Evolutionary conservation across 1,140 invertebrate genomes (phyloP), one percentile per base, ranked within the genome.

Genomic region (Polyergus mexicanus): DNA sequence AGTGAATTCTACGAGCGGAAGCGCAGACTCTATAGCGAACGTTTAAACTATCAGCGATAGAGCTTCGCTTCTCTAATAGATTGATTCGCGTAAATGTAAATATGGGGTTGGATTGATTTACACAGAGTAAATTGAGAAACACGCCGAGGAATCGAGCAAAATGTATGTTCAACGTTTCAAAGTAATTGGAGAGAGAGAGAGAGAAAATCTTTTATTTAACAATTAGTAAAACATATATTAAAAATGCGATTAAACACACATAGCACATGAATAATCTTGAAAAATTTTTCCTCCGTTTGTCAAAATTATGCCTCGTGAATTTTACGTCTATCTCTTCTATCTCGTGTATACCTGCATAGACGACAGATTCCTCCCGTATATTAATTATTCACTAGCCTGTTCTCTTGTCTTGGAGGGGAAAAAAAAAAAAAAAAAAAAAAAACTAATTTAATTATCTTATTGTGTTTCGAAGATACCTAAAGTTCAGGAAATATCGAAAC

Each of bases 1-100:
- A 86, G 28, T 69, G 44, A 71, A 60, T 63, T 16, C 13, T 60
- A 63, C 35, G 62, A 13, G 41, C 56, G 69, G 83, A 76, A 88
- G 78, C 47, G 16, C 75, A 35, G 65, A 47, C 38, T 19, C 75
- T 54, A 8, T 5, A n/a, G 19, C 41, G 41, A 77, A 51, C 28
- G 58, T 16, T 38, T 47, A 35, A 78, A 66, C 63, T 35, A 44
- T 65, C 75, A 22, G 25, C 44, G 10, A 56, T 69, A n/a, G 19
- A 19, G n/a, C 41, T 69, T 56, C 75, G 6, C 28, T 35, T 63
- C 19, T 32, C 16, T 44, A 65, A 35, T 35, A 25, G 35, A 69
- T 80, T 11, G 32, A 69, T 22, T 80, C 47, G 47, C 8, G 25
- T 32, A 56, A 56, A 38, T 16, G 10, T n/a, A 28, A 47, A 69